Percentiles rank a stretch among this genome's conserved stretches.
phyloP scores from a whole-genome alignment of 2,888 invertebrate genomes.

The Yponomeuta evonymella region DNA sequence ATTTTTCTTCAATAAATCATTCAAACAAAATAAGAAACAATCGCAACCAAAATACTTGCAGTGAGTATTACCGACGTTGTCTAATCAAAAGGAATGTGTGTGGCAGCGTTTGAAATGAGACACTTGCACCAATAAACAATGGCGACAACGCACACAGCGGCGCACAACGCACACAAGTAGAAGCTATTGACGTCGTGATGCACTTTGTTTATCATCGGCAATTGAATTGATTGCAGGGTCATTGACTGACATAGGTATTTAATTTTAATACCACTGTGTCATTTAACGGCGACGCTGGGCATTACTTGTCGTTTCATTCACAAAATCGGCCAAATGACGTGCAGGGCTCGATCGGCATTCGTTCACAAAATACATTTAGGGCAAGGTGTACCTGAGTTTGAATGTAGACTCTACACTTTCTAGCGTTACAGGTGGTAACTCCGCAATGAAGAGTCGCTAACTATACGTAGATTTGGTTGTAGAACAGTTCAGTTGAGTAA shows the following conservation, averaged over 20 bases:
- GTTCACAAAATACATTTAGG: background rate
- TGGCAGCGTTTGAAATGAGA: constrained; percentile 10
- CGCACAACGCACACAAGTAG: background rate
- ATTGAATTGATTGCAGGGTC: constrained; percentile 15
- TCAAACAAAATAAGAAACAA: background rate
- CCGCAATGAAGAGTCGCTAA: too few relatives aligned
- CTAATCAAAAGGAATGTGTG: constrained; percentile 2
- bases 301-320: background rate
- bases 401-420: background rate
- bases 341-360: background rate
- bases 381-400: background rate
- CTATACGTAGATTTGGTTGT: too few relatives aligned
- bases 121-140: constrained; percentile 7
- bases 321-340: background rate
- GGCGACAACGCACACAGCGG: constrained; percentile 1
- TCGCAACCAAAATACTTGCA: background rate
- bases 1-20: background rate
- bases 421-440: background rate
- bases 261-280: constrained; percentile 14
- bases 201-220: constrained; percentile 16
- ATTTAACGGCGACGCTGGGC: background rate
- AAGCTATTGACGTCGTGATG: constrained; percentile 9
- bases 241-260: constrained; percentile 13
- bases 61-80: background rate
- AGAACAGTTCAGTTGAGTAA: too few relatives aligned